A percentile compares a stretch with the other conserved stretches of the same genome.
Evolutionary conservation across 1,140 invertebrate genomes (phyloP).

Genomic region (Leptonema lineaticorne): DNA sequence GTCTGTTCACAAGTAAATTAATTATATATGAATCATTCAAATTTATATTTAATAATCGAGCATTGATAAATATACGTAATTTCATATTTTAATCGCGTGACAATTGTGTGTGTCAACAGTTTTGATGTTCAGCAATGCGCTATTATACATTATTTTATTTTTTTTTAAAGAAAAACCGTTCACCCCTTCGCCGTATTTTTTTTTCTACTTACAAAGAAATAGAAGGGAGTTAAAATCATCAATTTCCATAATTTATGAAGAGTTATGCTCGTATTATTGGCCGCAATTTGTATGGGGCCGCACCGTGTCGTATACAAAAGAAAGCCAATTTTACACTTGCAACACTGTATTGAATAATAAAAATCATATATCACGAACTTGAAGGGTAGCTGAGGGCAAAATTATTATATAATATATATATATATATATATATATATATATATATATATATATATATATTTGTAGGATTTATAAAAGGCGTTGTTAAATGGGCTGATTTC

Average conservation of each 20-base stretch:
- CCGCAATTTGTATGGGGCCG: slow-evolving; percentile 31
- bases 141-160: too few species aligned
- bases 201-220: not conserved
- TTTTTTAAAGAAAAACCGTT: not conserved
- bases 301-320: slow-evolving; percentile 24
- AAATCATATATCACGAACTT: slow-evolving; percentile 35
- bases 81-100: not conserved
- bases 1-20: too few species aligned
- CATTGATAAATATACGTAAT: too few species aligned
- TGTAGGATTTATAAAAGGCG: too few species aligned
- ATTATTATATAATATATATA: not conserved
- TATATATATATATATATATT: too few species aligned
- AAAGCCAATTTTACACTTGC: slow-evolving; percentile 41
- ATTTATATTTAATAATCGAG: too few species aligned
- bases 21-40: too few species aligned
- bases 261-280: slow-evolving; percentile 33
- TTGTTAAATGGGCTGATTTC: too few species aligned
- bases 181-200: not conserved
- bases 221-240: slow-evolving; percentile 26
- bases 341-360: slow-evolving; percentile 38
- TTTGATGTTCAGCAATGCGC: not conserved
- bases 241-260: slow-evolving; percentile 41
- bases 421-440: not conserved
- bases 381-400: not conserved
- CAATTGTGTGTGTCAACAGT: not conserved